phyloP scores from a whole-genome alignment of 2,797 vertebrate genomes.

The Lindbergichthys nudifrons region DNA sequence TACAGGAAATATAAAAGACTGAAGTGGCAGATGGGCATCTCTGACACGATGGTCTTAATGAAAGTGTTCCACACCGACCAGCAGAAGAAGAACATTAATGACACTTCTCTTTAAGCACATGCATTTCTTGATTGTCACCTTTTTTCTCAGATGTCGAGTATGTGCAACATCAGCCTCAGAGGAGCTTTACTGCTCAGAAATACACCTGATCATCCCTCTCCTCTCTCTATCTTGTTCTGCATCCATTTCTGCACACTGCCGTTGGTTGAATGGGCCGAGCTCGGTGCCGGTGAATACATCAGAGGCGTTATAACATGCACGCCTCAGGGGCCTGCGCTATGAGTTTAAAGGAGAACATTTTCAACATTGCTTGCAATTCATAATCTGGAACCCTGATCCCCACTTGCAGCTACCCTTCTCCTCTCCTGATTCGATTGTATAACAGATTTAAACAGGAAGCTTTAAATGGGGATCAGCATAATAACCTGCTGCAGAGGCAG shows the following conservation, averaged over 20 bases:
- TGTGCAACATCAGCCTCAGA: slow-evolving; percentile 25
- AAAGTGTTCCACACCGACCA: slow-evolving; percentile 44
- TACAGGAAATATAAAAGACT: slow-evolving; percentile 61
- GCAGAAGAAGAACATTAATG: slow-evolving; percentile 34
- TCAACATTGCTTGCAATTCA: slow-evolving; percentile 62
- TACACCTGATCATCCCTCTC: slow-evolving; percentile 59
- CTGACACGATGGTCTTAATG: slow-evolving; percentile 76
- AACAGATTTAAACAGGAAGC: slow-evolving; percentile 58
- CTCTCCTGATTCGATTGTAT: slow-evolving; percentile 54
- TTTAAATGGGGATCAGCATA: slow-evolving; percentile 51
- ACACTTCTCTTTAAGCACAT: slow-evolving; percentile 53
- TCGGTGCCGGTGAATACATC: slow-evolving; percentile 63
- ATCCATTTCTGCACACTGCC: slow-evolving; percentile 64
- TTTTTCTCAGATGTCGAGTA: neutral
- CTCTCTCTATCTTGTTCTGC: slow-evolving; percentile 41
- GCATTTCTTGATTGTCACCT: slow-evolving; percentile 36
- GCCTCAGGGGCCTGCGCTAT: slow-evolving; percentile 60
- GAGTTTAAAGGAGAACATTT: slow-evolving; percentile 68
- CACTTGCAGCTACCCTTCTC: slow-evolving; percentile 38
- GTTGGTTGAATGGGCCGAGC: slow-evolving; percentile 75
- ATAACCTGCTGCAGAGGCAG: slow-evolving; percentile 43
- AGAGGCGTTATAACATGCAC: slow-evolving; percentile 69
- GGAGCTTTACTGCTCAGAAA: slow-evolving; percentile 57
- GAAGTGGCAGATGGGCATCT: slow-evolving; percentile 63
- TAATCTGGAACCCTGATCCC: slow-evolving; percentile 61